Conservation (phyloP, 2,113 vertebrate species). For the Raja brachyura region DNA sequence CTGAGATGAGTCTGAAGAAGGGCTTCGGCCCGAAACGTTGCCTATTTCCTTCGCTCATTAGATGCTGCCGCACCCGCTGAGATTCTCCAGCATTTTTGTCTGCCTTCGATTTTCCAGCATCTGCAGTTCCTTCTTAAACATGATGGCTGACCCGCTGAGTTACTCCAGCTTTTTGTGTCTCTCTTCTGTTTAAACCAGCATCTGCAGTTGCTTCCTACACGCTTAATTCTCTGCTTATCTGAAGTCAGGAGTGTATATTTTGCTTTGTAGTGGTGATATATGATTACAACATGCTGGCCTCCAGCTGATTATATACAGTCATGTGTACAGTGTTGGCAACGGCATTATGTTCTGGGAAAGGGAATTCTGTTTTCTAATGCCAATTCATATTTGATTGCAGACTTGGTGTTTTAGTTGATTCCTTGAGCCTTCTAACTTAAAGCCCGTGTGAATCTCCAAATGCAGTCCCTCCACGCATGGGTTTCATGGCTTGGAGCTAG, state of each 20-base stretch:
- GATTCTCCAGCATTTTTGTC: too few species aligned
- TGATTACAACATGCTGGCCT: neutral
- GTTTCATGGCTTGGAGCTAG: neutral
- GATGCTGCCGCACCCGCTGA: too few species aligned
- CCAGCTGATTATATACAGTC: neutral
- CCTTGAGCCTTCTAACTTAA: neutral
- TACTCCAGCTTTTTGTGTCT: too few species aligned
- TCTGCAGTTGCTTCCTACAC: too few species aligned
- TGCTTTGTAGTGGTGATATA: too few species aligned
- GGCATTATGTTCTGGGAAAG: neutral
- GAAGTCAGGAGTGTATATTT: neutral
- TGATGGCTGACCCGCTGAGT: too few species aligned
- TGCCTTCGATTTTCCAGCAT: too few species aligned
- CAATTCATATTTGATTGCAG: neutral
- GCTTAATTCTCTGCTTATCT: neutral
- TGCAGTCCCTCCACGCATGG: neutral
- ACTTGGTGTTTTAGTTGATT: neutral
- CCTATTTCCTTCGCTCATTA: too few species aligned
- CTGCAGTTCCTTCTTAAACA: too few species aligned
- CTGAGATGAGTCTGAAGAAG: too few species aligned
- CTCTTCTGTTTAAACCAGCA: too few species aligned
- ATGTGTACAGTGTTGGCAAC: neutral
- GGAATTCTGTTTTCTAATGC: neutral
- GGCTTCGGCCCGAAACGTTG: too few species aligned
- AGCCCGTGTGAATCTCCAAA: neutral